Evolutionary conservation across 1,140 invertebrate genomes (phyloP).

Genomic region (Drusus annulatus): DNA sequence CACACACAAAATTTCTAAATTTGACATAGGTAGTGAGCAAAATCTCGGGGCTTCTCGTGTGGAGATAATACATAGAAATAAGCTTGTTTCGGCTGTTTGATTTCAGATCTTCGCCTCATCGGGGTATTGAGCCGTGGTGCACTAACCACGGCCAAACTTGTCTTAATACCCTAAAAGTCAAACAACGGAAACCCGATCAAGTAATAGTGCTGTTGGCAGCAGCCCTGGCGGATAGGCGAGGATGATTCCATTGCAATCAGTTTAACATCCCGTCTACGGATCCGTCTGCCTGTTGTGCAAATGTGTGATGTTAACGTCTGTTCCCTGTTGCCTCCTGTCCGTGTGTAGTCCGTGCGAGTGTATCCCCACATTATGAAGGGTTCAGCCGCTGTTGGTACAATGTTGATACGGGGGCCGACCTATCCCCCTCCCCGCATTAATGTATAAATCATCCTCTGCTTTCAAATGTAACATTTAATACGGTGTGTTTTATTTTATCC

Average conservation of each 20-base stretch:
- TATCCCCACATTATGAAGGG: slow-evolving; percentile 18
- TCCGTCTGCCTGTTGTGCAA: slow-evolving; percentile 4
- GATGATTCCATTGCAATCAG: slow-evolving; percentile 32
- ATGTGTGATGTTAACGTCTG: neutral
- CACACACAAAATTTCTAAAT: too few species aligned
- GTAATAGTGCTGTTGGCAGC: neutral
- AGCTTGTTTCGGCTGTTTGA: too few species aligned
- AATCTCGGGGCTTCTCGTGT: too few species aligned
- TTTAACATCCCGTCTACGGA: slow-evolving; percentile 19
- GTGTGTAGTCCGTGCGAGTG: too few species aligned
- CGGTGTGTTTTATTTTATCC: slow-evolving; percentile 2
- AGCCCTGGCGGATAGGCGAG: neutral
- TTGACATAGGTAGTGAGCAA: too few species aligned
- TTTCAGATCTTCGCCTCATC: too few species aligned
- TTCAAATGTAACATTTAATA: slow-evolving; percentile 23
- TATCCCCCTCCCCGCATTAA: slow-evolving; percentile 12
- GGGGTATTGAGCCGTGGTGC: too few species aligned
- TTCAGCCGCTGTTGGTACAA: slow-evolving; percentile 3
- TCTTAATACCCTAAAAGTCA: too few species aligned
- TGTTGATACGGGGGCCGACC: slow-evolving; percentile 12
- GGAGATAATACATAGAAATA: too few species aligned
- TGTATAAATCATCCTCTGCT: slow-evolving; percentile 29
- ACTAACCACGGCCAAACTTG: too few species aligned
- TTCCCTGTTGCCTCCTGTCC: too few species aligned
- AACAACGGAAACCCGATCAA: too few species aligned